phyloP scores from a whole-genome alignment of 2,888 invertebrate species.

The Phanerotoma sp. region DNA sequence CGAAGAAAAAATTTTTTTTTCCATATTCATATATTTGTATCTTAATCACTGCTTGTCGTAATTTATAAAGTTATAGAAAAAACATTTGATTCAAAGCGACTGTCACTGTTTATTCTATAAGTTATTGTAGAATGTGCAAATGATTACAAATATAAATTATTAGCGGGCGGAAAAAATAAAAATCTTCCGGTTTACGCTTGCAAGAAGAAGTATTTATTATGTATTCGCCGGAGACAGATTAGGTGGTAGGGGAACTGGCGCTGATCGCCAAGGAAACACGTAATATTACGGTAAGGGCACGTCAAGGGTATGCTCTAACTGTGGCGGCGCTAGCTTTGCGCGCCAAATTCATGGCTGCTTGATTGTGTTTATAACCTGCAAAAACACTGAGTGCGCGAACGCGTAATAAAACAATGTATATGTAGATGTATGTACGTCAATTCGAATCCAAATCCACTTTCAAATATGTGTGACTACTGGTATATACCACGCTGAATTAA shows the following conservation, averaged over 20 bases:
- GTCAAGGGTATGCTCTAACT: no score
- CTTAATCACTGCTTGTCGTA: neutral
- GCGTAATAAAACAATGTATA: no score
- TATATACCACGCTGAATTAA: no score
- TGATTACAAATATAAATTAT: neutral
- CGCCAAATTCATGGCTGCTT: no score
- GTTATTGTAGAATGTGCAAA: neutral
- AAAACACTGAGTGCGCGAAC: no score
- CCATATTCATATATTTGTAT: neutral
- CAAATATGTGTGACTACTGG: no score
- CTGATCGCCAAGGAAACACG: neutral
- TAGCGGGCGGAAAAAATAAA: neutral
- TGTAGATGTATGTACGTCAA: no score
- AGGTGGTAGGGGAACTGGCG: neutral
- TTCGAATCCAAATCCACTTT: no score
- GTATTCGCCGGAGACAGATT: neutral
- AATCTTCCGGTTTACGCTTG: neutral
- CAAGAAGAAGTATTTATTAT: neutral
- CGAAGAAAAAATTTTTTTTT: slow-evolving; percentile 2
- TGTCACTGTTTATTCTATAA: neutral
- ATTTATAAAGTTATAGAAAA: neutral
- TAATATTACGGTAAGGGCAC: no score
- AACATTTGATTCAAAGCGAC: neutral
- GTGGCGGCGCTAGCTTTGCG: no score
- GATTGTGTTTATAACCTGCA: no score